Percentiles rank a stretch among this genome's conserved stretches.
phyloP scores from a whole-genome alignment of 2,113 vertebrate species.

The Ceuthmochares aereus region DNA sequence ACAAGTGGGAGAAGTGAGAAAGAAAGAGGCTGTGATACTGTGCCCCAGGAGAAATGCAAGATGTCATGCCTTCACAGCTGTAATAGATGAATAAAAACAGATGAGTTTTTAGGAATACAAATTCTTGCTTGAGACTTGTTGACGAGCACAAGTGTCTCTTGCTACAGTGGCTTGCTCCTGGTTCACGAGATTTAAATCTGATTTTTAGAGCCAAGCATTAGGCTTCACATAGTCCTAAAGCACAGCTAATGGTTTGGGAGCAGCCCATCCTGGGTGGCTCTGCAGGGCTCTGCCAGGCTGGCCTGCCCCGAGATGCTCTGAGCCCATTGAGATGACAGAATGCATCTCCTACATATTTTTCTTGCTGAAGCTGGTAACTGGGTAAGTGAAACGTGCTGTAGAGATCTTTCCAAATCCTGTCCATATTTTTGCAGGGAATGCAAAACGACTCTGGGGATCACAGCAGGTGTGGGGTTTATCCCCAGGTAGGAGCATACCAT shows the following conservation, averaged over 20 bases:
- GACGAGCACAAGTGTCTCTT: not conserved
- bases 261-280: no score
- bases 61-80: not conserved
- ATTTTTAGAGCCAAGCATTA: not conserved
- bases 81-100: not conserved
- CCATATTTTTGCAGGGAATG: not conserved
- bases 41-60: not conserved
- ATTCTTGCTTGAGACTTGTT: not conserved
- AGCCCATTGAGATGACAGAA: not conserved
- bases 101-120: not conserved
- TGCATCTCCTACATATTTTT: not conserved
- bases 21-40: not conserved
- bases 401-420: not conserved
- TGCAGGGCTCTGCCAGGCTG: not conserved
- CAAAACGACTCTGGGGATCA: not conserved
- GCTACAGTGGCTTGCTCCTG: not conserved
- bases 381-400: not conserved
- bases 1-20: not conserved
- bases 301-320: not conserved
- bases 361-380: not conserved
- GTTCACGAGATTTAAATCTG: not conserved
- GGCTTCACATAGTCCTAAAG: accelerated
- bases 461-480: not conserved
- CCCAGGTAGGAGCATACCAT: not conserved
- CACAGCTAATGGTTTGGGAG: not conserved